Evolutionary conservation across 2,888 invertebrate genomes (phyloP), one percentile per base, ranked within the genome.

Genomic region (Volucella zonaria): DNA sequence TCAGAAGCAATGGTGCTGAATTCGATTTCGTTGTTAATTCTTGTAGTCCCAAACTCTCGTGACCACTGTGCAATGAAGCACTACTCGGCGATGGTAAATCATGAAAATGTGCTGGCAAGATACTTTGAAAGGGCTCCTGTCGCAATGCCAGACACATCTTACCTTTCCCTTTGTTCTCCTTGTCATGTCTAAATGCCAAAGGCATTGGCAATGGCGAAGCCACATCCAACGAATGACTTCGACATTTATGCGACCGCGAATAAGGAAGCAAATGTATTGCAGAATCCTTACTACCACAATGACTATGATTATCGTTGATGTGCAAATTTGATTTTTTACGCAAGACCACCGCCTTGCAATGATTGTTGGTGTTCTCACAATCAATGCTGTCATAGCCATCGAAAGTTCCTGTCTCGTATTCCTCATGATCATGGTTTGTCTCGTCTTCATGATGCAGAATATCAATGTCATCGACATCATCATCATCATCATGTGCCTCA

Each of bases 41-140:
- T 87, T 91, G 91, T 61, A 91, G 89, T 87, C 89, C 90, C 38
- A 90, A 87, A 79, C 90, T 90, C 67, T 90, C 91, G 82, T 90
- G 89, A 15, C 90, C 91, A 88, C 92, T 92, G 88, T 92, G 91
- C 87, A 92, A 82, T 1, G 92, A 92, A 42, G 92, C 92, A 87
- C 91, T 92, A 87, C 92, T 92, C 47, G 92, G 92, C 52, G 92
- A 92, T 14, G 92, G 92, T 82, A 92, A 87, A 82, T 92, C 92
- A 76, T 90, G 89, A 71, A 91, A 91, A 80, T 92, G 90, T 78
- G 90, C 88, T 56, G 91, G 89, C 76, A 91, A 87, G 83, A 91
- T 87, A 62, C 90, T 89, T 86, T 91, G 92, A 87, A 92, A 92
- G 58, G 91, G 90, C 71, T 92, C 92, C 86, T 92, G 92, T 12